These are phyloP conservation scores for Paramormyrops kingsleyae DNA, from an alignment of 2,113 vertebrate species.

Conservation along the genomic window DNA sequence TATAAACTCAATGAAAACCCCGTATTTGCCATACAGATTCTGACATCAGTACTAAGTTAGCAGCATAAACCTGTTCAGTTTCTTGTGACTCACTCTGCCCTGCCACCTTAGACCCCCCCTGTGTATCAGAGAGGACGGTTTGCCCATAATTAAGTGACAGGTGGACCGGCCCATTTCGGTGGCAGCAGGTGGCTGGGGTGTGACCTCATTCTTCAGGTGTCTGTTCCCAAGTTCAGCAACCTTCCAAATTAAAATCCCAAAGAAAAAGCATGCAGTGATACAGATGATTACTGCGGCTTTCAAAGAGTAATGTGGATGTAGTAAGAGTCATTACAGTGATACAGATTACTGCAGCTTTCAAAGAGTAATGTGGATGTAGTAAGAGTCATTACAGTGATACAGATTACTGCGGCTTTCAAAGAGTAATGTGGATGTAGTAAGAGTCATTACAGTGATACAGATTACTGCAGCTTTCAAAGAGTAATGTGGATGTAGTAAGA, in stretches of 20 bases:
- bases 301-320: not conserved
- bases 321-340: too few relatives aligned
- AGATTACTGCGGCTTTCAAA: not conserved
- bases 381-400: not conserved
- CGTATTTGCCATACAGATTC: not conserved
- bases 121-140: not conserved
- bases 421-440: not conserved
- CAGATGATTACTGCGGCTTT: not conserved
- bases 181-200: constrained; percentile 5
- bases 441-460: not conserved
- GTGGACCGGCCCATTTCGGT: not conserved
- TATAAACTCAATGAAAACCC: not conserved
- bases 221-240: not conserved
- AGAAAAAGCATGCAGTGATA: not conserved
- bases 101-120: not conserved
- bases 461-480: not conserved
- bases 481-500: not conserved
- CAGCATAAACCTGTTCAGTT: not conserved
- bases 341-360: not conserved
- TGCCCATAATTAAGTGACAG: not conserved
- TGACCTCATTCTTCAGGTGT: constrained; percentile 3
- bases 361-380: not conserved
- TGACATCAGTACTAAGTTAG: not conserved
- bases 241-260: not conserved
- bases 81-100: not conserved